Percentiles rank a stretch among this genome's conserved stretches.
Evolutionary conservation across 2,888 invertebrate species (phyloP).

Genomic region (Opisthograptis luteolata): DNA sequence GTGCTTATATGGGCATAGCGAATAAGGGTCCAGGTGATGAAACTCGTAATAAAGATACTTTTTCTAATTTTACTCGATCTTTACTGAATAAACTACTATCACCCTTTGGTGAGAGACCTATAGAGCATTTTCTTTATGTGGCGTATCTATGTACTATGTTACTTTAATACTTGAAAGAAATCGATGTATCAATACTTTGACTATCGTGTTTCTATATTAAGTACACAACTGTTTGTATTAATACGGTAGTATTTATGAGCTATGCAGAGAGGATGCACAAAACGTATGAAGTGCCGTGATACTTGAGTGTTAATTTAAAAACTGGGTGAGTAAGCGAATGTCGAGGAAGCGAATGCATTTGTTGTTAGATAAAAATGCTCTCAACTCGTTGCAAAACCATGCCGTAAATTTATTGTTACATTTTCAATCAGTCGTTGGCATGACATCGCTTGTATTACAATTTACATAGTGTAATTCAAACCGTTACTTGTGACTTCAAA

Average conservation of each 20-base stretch:
- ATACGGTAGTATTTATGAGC: conserved; percentile 36
- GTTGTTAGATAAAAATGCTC: conserved; percentile 70
- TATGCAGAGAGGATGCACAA: conserved; percentile 53
- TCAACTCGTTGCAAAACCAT: conserved; percentile 66
- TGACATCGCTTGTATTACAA: conserved; percentile 65
- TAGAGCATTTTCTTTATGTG: too few relatives aligned
- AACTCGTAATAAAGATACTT: too few relatives aligned
- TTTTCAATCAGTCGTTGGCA: conserved; percentile 60
- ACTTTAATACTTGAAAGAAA: too few relatives aligned
- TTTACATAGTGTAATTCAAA: conserved; percentile 25
- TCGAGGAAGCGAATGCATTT: conserved; percentile 50
- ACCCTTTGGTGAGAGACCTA: too few relatives aligned
- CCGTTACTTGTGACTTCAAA: conserved; percentile 37
- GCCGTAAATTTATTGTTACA: conserved; percentile 58
- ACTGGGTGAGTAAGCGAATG: conserved; percentile 44
- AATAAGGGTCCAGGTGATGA: too few relatives aligned
- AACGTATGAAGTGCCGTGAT: conserved; percentile 53
- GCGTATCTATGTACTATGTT: too few relatives aligned
- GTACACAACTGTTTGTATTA: conserved; percentile 35
- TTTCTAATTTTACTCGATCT: too few relatives aligned
- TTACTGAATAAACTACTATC: too few relatives aligned
- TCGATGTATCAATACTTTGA: background rate
- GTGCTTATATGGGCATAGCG: too few relatives aligned
- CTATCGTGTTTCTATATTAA: conserved; percentile 16
- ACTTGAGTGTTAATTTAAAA: conserved; percentile 52